Percentiles rank a stretch among this genome's conserved stretches.
Conservation (phyloP, 2,888 invertebrate species). For the Caenorhabditis sulstoni region DNA sequence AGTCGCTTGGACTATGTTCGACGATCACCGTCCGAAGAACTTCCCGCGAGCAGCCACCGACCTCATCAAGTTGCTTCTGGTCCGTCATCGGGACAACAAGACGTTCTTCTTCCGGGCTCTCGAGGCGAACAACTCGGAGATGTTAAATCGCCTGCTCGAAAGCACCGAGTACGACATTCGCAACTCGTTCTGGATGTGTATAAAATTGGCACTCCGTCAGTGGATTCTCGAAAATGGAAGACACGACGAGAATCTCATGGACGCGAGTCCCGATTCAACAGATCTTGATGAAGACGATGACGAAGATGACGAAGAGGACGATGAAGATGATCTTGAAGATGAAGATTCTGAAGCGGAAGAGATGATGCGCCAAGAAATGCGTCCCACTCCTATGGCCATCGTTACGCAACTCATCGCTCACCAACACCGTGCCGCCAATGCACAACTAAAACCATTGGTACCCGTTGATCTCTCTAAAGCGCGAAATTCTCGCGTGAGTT, state of each 20-base stretch:
- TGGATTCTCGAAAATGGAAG: constrained; percentile 40
- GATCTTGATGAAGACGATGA: constrained; percentile 53
- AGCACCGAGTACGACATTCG: constrained; percentile 47
- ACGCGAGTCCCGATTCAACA: constrained; percentile 40
- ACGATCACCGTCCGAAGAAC: constrained; percentile 45
- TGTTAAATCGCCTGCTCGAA: constrained; percentile 39
- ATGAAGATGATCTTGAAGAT: constrained; percentile 52
- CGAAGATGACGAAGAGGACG: constrained; percentile 43
- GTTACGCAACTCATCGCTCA: constrained; percentile 30
- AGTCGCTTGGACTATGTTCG: constrained; percentile 53
- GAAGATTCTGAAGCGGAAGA: constrained; percentile 55
- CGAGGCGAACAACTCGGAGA: constrained; percentile 42
- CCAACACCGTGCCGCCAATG: constrained; percentile 1
- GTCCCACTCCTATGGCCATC: constrained; percentile 20
- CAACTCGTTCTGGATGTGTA: constrained; percentile 45
- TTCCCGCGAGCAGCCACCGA: constrained; percentile 48
- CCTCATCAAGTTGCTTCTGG: constrained; percentile 35
- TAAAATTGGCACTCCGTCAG: constrained; percentile 42
- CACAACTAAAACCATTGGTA: constrained; percentile 20
- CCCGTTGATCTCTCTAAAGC: constrained; percentile 43
- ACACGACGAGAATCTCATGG: constrained; percentile 42
- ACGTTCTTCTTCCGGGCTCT: constrained; percentile 28
- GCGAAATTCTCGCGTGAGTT: constrained; percentile 25
- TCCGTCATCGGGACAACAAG: constrained; percentile 33
- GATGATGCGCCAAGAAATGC: constrained; percentile 31